Percentiles rank a stretch among this genome's conserved stretches.
phyloP scores from a whole-genome alignment of 2,888 invertebrate genomes.

The Tricholauxania praeusta region DNA sequence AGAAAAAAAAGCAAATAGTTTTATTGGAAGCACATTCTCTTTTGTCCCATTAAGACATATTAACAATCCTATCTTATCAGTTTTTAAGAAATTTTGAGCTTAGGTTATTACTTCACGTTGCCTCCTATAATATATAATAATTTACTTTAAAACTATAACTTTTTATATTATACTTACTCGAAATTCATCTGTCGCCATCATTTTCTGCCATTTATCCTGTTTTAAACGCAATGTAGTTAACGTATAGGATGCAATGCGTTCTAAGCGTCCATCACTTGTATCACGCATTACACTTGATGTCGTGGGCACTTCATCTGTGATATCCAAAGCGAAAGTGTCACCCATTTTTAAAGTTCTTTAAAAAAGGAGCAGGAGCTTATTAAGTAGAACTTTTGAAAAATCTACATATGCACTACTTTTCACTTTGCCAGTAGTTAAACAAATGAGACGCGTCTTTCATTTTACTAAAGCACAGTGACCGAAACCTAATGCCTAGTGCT shows the following conservation, averaged over 20 bases:
- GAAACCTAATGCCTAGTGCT: not conserved
- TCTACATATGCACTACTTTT: not conserved
- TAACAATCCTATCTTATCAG: no score
- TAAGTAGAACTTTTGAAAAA: not conserved
- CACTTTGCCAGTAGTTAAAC: not conserved
- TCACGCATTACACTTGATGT: not conserved
- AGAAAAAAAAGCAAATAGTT: no score
- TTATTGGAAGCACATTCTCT: no score
- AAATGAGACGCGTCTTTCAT: not conserved
- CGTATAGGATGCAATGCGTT: conserved; percentile 83
- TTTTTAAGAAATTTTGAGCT: no score
- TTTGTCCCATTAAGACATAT: no score
- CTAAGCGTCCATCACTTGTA: conserved; percentile 76
- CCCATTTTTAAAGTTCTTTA: not conserved
- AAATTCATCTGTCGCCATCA: conserved; percentile 77
- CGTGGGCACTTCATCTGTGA: not conserved
- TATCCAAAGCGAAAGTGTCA: not conserved
- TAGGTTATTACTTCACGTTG: no score
- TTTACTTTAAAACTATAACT: no score
- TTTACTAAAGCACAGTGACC: not conserved
- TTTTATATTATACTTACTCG: conserved; percentile 71
- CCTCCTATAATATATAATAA: no score
- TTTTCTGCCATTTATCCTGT: conserved; percentile 88
- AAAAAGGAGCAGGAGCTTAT: not conserved
- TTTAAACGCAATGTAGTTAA: conserved; percentile 82